phyloP scores from a whole-genome alignment of 2,113 vertebrate species.

The Catharus bicknelli region DNA sequence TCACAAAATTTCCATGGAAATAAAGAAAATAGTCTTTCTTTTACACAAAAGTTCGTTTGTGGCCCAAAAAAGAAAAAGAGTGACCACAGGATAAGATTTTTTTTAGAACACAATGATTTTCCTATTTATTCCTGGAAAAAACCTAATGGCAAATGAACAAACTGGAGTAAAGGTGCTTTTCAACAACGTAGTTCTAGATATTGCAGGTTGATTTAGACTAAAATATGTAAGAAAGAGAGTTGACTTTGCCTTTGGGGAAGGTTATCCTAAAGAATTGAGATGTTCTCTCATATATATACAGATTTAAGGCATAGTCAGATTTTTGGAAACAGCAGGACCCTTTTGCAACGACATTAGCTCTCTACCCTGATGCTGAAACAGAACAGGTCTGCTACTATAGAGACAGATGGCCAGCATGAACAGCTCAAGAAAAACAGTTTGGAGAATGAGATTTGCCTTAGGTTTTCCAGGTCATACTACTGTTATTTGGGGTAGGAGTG shows the following conservation, averaged over 20 bases:
- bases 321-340: neutral
- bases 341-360: neutral
- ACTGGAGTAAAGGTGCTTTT: neutral
- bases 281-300: neutral
- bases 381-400: neutral
- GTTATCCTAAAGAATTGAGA: neutral
- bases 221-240: neutral
- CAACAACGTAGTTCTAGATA: neutral
- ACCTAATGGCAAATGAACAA: neutral
- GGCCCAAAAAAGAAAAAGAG: neutral
- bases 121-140: neutral
- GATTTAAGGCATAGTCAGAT: neutral
- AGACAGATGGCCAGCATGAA: neutral
- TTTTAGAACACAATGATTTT: neutral
- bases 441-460: neutral
- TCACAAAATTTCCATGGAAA: neutral
- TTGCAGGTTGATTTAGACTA: neutral
- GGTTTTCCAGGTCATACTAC: neutral
- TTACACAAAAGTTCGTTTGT: neutral
- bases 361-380: neutral
- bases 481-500: neutral
- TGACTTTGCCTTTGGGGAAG: neutral
- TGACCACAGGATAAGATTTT: neutral
- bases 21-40: neutral
- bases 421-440: neutral